These are phyloP conservation scores for Heliconius eleuchia DNA, from an alignment of 1,140 invertebrate genomes.

Conservation along the genomic window DNA sequence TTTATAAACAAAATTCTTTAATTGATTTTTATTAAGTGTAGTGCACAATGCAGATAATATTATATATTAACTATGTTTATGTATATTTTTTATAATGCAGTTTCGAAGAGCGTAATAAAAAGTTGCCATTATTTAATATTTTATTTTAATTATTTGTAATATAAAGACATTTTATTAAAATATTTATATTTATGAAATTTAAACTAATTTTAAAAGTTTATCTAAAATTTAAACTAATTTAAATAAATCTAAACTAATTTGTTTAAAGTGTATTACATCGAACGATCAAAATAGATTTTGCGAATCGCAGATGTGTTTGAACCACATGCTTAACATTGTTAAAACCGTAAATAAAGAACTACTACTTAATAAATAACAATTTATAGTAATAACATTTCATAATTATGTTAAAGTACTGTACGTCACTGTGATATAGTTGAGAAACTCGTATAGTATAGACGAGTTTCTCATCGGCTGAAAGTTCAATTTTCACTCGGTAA, in stretches of 20 bases:
- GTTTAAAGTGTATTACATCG: neutral
- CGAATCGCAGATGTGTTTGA: constrained; percentile 58
- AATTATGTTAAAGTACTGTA: neutral
- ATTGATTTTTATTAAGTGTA: neutral
- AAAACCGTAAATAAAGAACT: neutral
- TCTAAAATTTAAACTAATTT: too few relatives aligned
- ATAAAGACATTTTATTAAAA: neutral
- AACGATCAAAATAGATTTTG: constrained; percentile 38
- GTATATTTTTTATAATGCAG: neutral
- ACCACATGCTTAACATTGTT: constrained; percentile 53
- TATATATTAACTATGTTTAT: neutral
- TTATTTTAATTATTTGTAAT: neutral
- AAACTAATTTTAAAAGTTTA: too few relatives aligned
- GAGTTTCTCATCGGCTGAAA: neutral
- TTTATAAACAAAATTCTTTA: neutral
- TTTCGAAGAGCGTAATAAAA: too few relatives aligned
- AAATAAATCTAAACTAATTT: too few relatives aligned
- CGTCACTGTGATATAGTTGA: neutral
- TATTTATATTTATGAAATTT: neutral
- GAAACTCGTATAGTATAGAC: neutral
- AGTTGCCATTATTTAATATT: neutral
- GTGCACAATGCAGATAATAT: neutral
- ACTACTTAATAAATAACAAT: neutral
- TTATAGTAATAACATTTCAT: neutral
- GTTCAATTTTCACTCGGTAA: neutral